These are phyloP conservation scores for Rhogogaster chlorosoma DNA, from an alignment of 2,888 invertebrate genomes.

Conservation along the genomic window DNA sequence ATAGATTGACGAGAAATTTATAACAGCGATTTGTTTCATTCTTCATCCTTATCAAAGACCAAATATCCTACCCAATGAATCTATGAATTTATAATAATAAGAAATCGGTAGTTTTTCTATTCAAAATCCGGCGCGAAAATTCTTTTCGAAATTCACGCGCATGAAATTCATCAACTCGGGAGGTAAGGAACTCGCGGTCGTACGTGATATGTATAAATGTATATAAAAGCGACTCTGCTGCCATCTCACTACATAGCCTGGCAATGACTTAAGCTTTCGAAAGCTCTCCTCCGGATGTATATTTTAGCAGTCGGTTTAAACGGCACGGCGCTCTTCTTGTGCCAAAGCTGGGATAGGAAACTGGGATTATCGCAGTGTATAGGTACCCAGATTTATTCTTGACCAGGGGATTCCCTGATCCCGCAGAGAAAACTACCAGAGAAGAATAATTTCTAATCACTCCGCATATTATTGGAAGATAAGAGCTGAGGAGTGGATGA, in stretches of 20 bases:
- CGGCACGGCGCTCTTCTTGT: slow-evolving; percentile 11
- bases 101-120: not conserved
- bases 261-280: slow-evolving; percentile 35
- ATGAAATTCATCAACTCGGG: not conserved
- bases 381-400: slow-evolving; percentile 14
- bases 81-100: not conserved
- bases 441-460: not conserved
- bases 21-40: not conserved
- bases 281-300: slow-evolving; percentile 14
- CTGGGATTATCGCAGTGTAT: not conserved
- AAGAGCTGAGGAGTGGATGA: not conserved
- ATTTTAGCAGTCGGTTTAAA: slow-evolving; percentile 30
- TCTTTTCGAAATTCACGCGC: not conserved
- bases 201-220: slow-evolving; percentile 2
- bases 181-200: slow-evolving; percentile 1
- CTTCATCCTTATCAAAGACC: not conserved
- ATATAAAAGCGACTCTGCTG: slow-evolving; percentile 34
- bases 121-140: not conserved
- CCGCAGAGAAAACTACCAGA: not conserved
- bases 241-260: slow-evolving; percentile 33
- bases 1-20: not conserved
- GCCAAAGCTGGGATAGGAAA: slow-evolving; percentile 5
- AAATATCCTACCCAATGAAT: not conserved
- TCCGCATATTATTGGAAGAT: not conserved
- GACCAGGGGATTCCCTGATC: slow-evolving; percentile 36